These are phyloP conservation scores for Mactra quadrangularis DNA, from an alignment of 1,140 invertebrate species.

Conservation along the genomic window DNA sequence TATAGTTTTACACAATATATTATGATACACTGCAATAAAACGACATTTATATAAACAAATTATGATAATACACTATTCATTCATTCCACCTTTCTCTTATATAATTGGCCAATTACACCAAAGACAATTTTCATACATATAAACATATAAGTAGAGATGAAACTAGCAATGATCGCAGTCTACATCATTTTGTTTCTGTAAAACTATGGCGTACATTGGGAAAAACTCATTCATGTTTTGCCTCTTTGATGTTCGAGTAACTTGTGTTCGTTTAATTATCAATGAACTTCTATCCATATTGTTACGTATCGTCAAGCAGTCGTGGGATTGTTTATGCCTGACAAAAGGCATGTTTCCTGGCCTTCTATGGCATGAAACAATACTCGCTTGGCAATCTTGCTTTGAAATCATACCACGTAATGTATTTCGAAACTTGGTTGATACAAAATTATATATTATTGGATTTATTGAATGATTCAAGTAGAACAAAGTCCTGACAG, in stretches of 20 bases:
- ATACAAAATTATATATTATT: conserved; percentile 37
- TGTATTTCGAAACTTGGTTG: conserved; percentile 12
- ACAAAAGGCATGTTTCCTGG: background rate
- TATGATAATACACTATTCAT: too few species aligned
- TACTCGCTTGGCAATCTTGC: background rate
- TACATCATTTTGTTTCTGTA: too few species aligned
- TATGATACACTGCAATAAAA: too few species aligned
- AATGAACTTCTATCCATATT: background rate
- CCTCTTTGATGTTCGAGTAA: background rate
- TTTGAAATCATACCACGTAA: background rate
- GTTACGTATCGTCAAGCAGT: background rate
- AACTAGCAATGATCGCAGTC: too few species aligned
- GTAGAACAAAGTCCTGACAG: conserved; percentile 16
- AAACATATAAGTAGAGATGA: too few species aligned
- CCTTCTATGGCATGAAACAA: background rate
- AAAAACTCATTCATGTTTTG: conserved; percentile 19
- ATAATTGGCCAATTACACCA: too few species aligned
- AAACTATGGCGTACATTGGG: conserved; percentile 2
- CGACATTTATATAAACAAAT: too few species aligned
- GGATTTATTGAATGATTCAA: conserved; percentile 29
- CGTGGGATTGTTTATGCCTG: background rate
- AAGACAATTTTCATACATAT: too few species aligned
- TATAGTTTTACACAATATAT: too few species aligned
- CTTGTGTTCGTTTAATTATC: background rate
- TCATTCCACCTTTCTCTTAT: too few species aligned